phyloP scores from a whole-genome alignment of 1,140 invertebrate species.

The Daktulosphaira vitifoliae region DNA sequence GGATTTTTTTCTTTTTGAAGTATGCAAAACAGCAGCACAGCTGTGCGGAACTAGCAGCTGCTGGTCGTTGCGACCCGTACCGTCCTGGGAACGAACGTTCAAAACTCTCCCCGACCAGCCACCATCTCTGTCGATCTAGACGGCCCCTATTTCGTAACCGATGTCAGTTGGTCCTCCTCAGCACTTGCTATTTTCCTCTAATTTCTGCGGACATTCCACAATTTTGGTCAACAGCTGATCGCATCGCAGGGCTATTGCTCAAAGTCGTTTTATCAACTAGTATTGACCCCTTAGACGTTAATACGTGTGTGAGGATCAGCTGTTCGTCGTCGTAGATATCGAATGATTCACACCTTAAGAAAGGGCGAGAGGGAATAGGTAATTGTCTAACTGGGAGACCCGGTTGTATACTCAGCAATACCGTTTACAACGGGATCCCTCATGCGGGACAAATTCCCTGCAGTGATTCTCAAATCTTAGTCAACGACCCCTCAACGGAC shows the following conservation, averaged over 20 bases:
- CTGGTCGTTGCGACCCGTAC: neutral
- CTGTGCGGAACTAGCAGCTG: constrained; percentile 28
- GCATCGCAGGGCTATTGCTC: no score
- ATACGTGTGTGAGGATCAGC: constrained; percentile 20
- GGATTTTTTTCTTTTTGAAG: constrained; percentile 1
- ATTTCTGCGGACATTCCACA: no score
- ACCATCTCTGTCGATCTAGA: no score
- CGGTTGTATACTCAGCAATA: neutral
- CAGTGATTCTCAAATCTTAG: constrained; percentile 2
- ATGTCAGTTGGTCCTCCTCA: no score
- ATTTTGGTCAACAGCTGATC: no score
- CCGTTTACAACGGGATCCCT: constrained; percentile 28
- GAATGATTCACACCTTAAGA: constrained; percentile 31
- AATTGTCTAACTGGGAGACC: constrained; percentile 14
- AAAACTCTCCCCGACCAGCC: no score
- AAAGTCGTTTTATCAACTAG: no score
- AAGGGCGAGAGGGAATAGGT: constrained; percentile 13
- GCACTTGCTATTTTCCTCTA: no score
- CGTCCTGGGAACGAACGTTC: constrained; percentile 10
- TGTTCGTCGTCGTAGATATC: constrained; percentile 19
- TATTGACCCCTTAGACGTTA: constrained; percentile 13
- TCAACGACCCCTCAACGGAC: no score
- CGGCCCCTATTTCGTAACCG: no score
- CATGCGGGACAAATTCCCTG: constrained; percentile 25
- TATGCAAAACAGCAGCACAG: constrained; percentile 30